phyloP scores from a whole-genome alignment of 2,888 invertebrate genomes.

The Archaeoteleia sp. region DNA sequence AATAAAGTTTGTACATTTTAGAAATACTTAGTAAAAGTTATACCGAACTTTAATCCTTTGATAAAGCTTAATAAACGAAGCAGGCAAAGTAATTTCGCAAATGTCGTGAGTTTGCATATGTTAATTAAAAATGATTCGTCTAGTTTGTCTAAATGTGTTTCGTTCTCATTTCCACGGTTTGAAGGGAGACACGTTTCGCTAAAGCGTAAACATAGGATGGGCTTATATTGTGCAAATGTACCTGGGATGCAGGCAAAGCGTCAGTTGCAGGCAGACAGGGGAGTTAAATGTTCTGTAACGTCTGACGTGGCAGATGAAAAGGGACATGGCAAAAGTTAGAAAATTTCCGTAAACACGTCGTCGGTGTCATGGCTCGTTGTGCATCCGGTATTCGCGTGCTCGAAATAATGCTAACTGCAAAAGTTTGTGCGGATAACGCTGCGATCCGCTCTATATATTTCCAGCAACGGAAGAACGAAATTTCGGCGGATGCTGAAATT shows the following conservation, averaged over 20 bases:
- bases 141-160: not conserved
- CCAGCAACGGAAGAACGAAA: too few species aligned
- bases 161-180: not conserved
- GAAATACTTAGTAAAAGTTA: too few species aligned
- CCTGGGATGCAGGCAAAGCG: slow-evolving; percentile 22
- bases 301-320: slow-evolving; percentile 28
- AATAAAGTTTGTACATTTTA: too few species aligned
- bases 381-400: slow-evolving; percentile 30
- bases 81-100: too few species aligned
- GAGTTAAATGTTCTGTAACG: slow-evolving; percentile 38
- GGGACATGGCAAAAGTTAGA: slow-evolving; percentile 41
- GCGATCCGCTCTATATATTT: slow-evolving; percentile 20
- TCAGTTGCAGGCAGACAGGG: slow-evolving; percentile 35
- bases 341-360: slow-evolving; percentile 38
- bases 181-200: slow-evolving; percentile 1
- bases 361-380: slow-evolving; percentile 36
- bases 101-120: slow-evolving; percentile 68
- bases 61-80: too few species aligned
- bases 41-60: too few species aligned
- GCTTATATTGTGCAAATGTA: slow-evolving; percentile 14
- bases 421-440: slow-evolving; percentile 29
- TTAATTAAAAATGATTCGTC: slow-evolving; percentile 10
- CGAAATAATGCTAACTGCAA: slow-evolving; percentile 26
- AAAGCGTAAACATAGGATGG: slow-evolving; percentile 5
- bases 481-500: too few species aligned